phyloP scores from a whole-genome alignment of 2,797 vertebrate genomes.

The Microctenopoma lineatum region DNA sequence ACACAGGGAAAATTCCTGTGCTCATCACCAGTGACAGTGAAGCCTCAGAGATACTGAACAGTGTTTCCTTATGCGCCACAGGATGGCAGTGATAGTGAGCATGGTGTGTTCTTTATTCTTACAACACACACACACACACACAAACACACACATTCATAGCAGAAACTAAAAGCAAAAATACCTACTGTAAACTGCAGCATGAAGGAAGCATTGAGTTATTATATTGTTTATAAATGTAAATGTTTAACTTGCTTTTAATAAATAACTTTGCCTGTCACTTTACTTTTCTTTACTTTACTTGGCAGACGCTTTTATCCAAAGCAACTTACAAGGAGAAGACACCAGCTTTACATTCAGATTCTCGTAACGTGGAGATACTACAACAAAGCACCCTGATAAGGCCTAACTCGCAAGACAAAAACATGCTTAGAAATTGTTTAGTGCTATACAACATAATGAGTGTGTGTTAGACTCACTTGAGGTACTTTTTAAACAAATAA shows the following conservation, averaged over 20 bases:
- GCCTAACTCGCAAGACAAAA: too few relatives aligned
- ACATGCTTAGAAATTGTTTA: too few relatives aligned
- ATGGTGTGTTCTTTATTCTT: background rate
- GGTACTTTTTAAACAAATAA: too few relatives aligned
- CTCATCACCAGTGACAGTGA: background rate
- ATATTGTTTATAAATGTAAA: background rate
- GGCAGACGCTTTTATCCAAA: too few relatives aligned
- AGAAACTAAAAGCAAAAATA: background rate
- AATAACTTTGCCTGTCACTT: background rate
- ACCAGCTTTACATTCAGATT: too few relatives aligned
- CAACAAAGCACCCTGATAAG: too few relatives aligned
- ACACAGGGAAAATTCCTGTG: background rate
- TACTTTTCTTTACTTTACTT: too few relatives aligned
- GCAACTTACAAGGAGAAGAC: too few relatives aligned
- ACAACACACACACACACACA: background rate
- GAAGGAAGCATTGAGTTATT: background rate
- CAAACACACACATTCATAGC: background rate
- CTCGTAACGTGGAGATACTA: too few relatives aligned
- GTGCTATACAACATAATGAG: too few relatives aligned
- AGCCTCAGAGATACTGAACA: background rate
- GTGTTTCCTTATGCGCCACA: conserved; percentile 45
- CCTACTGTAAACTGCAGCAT: background rate
- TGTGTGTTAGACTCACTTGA: too few relatives aligned
- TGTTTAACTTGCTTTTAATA: conserved; percentile 5
- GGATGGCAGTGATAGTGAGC: conserved; percentile 55